Evolutionary conservation across 2,888 invertebrate genomes (phyloP), one percentile per base, ranked within the genome.

Genomic region (Serripes groenlandicus): DNA sequence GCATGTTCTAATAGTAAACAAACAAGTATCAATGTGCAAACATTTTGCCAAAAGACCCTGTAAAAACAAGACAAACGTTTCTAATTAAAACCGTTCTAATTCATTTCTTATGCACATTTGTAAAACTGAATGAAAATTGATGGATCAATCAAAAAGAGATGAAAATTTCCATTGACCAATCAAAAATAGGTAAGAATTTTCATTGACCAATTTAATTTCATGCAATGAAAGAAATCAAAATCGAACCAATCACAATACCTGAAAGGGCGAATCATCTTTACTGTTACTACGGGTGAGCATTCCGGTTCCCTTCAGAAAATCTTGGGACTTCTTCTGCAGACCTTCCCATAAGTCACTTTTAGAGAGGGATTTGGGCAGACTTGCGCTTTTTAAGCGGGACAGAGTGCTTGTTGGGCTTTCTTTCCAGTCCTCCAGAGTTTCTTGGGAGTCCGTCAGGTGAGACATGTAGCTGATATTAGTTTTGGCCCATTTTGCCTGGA

Each of bases 281-380:
- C 90, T 90, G 89, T 91, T 88, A 82, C 90, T 91, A 73, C 93
- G 89, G 70, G 90, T 90, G 78, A 92, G 87, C 81, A 91, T 90
- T 86, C 91, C 91, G 32, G 91, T 91, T 60, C 92, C 92, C 66
- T 92, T 90, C 70, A 92, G 89, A 83, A 92, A 90, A 87, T 93
- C 93, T 85, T 91, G 91, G 7, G 93, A 93, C 85, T 92, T 92
- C 76, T 91, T 87, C 82, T 91, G 91, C 79, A 93, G 89, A 64
- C 93, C 93, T 87, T 92, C 93, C 93, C 93, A 93, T 70, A 93
- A 86, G 86, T 92, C 91, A 82, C 92, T 92, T 79, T 90, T 91
- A 42, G 92, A 92, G 83, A 91, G 91, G 49, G 92, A 92, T 88
- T 92, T 92, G 75, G 91, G 91, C 84, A 92, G 85, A 78, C 90